A percentile compares a stretch with the other conserved stretches of the same genome.
Conservation (phyloP, 2,797 vertebrate species). For the Neosalanx taihuensis region DNA sequence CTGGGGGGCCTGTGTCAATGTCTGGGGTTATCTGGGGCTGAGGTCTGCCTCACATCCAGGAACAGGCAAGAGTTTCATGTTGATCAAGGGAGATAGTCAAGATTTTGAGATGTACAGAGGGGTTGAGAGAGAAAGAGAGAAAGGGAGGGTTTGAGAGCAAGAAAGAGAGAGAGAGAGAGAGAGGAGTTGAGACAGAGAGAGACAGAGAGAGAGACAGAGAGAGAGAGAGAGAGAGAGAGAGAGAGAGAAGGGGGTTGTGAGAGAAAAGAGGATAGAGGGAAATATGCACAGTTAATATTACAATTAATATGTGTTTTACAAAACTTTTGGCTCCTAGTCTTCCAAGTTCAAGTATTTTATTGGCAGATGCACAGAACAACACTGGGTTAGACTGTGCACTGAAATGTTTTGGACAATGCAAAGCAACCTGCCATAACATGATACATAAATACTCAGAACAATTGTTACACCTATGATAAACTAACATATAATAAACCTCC, state of each 20-base stretch:
- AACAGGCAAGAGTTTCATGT: conserved; percentile 79
- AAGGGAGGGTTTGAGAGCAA: background rate
- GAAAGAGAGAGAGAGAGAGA: background rate
- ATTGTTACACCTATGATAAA: too few species aligned
- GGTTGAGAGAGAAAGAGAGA: conserved; percentile 40
- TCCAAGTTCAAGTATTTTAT: too few species aligned
- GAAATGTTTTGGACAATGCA: too few species aligned
- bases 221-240: background rate
- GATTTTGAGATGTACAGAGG: conserved; percentile 16
- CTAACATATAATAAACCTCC: too few species aligned
- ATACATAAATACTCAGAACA: too few species aligned
- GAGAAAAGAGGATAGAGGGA: background rate
- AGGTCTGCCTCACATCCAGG: conserved; percentile 79
- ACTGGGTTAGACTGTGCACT: too few species aligned
- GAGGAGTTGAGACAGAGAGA: background rate
- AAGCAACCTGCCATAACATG: too few species aligned
- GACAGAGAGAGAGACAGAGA: background rate
- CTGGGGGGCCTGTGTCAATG: conserved; percentile 34
- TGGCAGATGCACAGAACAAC: too few species aligned
- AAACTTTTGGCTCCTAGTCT: too few species aligned
- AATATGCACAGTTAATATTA: too few species aligned
- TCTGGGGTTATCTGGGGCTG: conserved; percentile 71
- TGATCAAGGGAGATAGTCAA: conserved; percentile 29
- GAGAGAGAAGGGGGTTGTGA: background rate
- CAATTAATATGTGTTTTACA: too few species aligned